Evolutionary conservation across 1,140 invertebrate genomes (phyloP).

Genomic region (Tribolium castaneum): DNA sequence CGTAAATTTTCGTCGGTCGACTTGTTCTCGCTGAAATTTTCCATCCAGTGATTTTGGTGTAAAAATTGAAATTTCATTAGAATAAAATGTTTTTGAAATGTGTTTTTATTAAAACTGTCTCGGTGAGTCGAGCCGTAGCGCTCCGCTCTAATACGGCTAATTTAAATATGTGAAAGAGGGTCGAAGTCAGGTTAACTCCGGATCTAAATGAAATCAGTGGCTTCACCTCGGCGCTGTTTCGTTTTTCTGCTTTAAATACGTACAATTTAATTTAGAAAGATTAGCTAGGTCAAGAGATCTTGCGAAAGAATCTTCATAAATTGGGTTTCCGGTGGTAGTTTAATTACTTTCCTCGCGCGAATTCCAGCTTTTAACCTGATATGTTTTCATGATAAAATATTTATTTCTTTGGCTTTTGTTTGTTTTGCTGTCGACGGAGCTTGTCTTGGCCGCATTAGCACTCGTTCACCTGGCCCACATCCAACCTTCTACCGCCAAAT

Average conservation of each 20-base stretch:
- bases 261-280: constrained; percentile 39
- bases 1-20: not conserved
- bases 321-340: constrained; percentile 26
- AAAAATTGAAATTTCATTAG: constrained; percentile 35
- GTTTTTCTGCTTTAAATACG: constrained; percentile 16
- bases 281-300: constrained; percentile 23
- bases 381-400: constrained; percentile 37
- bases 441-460: not conserved
- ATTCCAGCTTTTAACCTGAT: constrained; percentile 36
- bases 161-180: constrained; percentile 9
- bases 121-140: not conserved
- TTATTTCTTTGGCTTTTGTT: constrained; percentile 16
- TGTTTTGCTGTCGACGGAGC: not conserved
- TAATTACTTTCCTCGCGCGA: constrained; percentile 34
- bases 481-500: no score
- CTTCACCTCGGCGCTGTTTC: not conserved
- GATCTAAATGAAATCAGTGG: constrained; percentile 18
- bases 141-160: not conserved
- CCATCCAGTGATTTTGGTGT: constrained; percentile 1
- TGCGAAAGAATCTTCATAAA: constrained; percentile 37
- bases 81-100: constrained; percentile 33
- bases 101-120: constrained; percentile 23
- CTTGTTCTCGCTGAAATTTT: not conserved
- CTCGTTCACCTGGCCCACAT: not conserved
- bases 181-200: constrained; percentile 23